Conservation (phyloP, 2,888 invertebrate species). For the Catocala fraxini region DNA sequence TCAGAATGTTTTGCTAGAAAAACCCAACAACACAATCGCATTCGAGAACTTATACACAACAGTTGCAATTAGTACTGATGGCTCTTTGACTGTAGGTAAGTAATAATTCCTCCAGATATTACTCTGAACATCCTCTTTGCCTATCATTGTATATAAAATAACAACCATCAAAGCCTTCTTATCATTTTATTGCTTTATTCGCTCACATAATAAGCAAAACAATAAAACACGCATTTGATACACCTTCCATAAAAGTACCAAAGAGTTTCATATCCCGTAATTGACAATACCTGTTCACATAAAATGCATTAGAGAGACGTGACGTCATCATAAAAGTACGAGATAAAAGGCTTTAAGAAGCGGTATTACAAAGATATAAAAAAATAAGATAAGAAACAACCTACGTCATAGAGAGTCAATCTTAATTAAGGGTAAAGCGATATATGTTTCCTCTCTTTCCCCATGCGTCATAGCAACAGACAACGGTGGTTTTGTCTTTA, state of each 20-base stretch:
- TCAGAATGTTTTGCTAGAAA: too few relatives aligned
- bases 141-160: neutral
- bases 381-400: constrained; percentile 16
- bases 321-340: constrained; percentile 37
- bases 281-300: constrained; percentile 43
- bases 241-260: neutral
- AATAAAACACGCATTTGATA: neutral
- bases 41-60: too few relatives aligned
- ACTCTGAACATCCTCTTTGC: too few relatives aligned
- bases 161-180: neutral
- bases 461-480: constrained; percentile 14
- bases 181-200: too few relatives aligned
- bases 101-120: too few relatives aligned
- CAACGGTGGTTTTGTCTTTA: neutral
- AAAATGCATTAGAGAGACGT: constrained; percentile 43
- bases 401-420: constrained; percentile 46
- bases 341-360: constrained; percentile 32
- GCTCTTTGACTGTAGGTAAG: too few relatives aligned
- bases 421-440: constrained; percentile 54
- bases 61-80: too few relatives aligned
- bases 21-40: too few relatives aligned
- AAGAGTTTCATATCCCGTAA: constrained; percentile 26
- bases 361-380: constrained; percentile 12
- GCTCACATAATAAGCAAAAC: too few relatives aligned
- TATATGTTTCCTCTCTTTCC: constrained; percentile 45